Conservation (phyloP, 1,140 invertebrate genomes). For the Meloidogyne exigua region DNA sequence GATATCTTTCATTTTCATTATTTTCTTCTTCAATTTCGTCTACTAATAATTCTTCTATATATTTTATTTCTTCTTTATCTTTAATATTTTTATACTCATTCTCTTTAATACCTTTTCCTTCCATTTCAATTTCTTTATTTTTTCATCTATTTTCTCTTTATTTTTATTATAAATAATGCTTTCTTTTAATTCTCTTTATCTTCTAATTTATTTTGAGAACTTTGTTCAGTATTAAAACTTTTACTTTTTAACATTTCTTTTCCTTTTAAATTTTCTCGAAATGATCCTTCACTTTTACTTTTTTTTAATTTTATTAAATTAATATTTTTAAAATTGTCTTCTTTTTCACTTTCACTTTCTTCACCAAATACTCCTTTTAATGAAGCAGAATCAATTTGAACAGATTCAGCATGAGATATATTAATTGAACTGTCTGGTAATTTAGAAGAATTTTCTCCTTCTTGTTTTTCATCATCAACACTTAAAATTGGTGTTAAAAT, state of each 20-base stretch:
- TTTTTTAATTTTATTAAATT: neutral
- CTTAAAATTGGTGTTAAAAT: neutral
- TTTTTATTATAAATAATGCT: neutral
- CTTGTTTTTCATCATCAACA: neutral
- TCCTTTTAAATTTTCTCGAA: neutral
- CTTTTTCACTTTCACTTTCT: conserved; percentile 4
- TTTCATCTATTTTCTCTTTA: neutral
- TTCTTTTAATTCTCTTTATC: neutral
- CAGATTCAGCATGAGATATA: neutral
- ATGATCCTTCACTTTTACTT: neutral
- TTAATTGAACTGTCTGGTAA: neutral
- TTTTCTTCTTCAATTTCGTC: neutral
- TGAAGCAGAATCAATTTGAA: neutral
- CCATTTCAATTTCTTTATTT: neutral
- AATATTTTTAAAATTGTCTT: neutral
- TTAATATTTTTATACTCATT: neutral
- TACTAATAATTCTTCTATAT: neutral
- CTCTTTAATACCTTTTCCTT: neutral
- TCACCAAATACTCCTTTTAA: neutral
- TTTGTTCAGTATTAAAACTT: neutral
- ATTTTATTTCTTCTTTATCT: neutral
- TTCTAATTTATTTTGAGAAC: neutral
- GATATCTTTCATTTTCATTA: neutral
- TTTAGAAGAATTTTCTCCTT: neutral
- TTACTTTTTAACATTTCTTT: neutral